Evolutionary conservation across 2,888 invertebrate species (phyloP).

Genomic region (Pocota personata): DNA sequence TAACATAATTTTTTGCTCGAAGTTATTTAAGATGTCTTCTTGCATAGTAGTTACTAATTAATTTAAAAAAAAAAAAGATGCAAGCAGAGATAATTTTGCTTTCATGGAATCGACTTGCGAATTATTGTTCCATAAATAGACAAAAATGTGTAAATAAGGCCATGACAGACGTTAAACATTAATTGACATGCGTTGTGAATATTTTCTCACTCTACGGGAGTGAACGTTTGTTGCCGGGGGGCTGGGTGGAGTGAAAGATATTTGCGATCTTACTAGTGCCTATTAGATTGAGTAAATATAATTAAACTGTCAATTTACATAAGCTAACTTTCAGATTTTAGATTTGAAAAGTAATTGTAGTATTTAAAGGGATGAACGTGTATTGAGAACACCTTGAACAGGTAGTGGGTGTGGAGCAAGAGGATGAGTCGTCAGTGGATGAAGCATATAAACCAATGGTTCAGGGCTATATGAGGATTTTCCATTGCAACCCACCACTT

Average conservation of each 20-base stretch:
- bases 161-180: neutral
- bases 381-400: no score
- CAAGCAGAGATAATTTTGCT: neutral
- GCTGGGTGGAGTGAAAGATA: neutral
- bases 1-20: neutral
- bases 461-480: no score
- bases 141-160: neutral
- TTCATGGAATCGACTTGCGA: neutral
- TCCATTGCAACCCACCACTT: no score
- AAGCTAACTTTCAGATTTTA: no score
- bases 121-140: neutral
- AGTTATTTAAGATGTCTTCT: neutral
- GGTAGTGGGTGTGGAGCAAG: no score
- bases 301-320: no score
- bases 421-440: no score
- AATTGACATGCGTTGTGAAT: conserved; percentile 17
- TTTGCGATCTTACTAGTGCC: neutral
- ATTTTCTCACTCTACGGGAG: neutral
- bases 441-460: no score
- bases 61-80: neutral
- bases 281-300: no score
- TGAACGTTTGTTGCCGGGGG: neutral
- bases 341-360: no score
- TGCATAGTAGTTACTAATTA: neutral
- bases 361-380: no score